Evolutionary conservation across 2,113 vertebrate species (phyloP), one percentile per base, ranked within the genome.

Genomic region (Thunnus maccoyii): DNA sequence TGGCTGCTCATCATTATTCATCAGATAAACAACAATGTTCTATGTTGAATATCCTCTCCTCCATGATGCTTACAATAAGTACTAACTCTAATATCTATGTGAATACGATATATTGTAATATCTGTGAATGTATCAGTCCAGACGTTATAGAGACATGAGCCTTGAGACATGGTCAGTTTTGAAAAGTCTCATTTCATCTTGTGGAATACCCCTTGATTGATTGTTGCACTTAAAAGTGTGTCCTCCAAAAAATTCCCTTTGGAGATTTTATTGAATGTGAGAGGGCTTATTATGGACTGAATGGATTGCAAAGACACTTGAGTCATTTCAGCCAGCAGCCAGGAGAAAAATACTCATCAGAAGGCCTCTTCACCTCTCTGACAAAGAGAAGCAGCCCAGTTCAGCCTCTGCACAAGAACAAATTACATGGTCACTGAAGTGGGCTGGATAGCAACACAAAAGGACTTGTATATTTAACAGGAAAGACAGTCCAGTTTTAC

Each of bases 231-330:
- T 55, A 12, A 7, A 52, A 5, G 12, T 3, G 25, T 22, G 61
- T 63, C 73, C 56, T 76, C 36, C 67, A 63, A 3, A 61, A 67
- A 17, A 15, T 46, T 80, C 47, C 14, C 67, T 50, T 0, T 36
- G 55, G 48, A 46, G 75, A 11, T 72, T 65, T 61, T 13, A 52
- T 18, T 82, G 65, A 77, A 52, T 56, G n/a, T 54, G 15, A 72
- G 46, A 70, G 72, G 65, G 17, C 80, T 61, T n/a, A 72, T 76
- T 69, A 48, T 69, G 55, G 32, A 58, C 47, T 57, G 62, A 70
- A 72, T 55, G 46, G 56, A 72, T 44, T 47, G 70, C 79, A 79
- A 9, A 65, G 70, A 58, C 78, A 79, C 81, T 84, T 66, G 4
- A 47, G 67, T 54, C 13, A 30, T 50, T 66, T 69, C n/a, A 50